A percentile compares a stretch with the other conserved stretches of the same genome.
These are phyloP conservation scores for Sebastes umbrosus DNA, from an alignment of 2,797 vertebrate genomes.

Conservation along the genomic window DNA sequence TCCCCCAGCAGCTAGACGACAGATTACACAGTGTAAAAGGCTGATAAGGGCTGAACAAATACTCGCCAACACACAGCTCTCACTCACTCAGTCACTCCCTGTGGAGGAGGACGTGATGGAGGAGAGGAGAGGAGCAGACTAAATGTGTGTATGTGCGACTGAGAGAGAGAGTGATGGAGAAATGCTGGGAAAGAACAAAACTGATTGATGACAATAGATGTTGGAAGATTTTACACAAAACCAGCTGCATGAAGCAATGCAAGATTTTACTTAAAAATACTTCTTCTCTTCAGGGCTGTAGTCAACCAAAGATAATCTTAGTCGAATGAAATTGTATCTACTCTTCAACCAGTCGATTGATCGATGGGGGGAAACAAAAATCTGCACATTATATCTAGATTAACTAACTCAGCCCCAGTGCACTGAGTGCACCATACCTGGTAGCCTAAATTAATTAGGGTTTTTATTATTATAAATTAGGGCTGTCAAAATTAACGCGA, in stretches of 20 bases:
- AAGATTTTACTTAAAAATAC: not conserved
- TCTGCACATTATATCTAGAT: too few relatives aligned
- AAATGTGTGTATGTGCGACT: not conserved
- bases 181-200: not conserved
- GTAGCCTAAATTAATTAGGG: too few relatives aligned
- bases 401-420: rapidly evolving
- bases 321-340: too few relatives aligned
- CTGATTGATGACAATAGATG: slow-evolving; percentile 18
- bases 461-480: too few relatives aligned
- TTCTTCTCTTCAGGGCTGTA: not conserved
- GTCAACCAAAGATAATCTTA: not conserved
- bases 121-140: not conserved
- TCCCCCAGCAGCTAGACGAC: not conserved
- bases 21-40: slow-evolving; percentile 8
- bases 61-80: slow-evolving; percentile 22
- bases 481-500: too few relatives aligned
- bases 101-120: not conserved
- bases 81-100: not conserved
- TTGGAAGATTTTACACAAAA: slow-evolving; percentile 18
- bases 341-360: too few relatives aligned
- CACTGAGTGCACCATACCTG: too few relatives aligned
- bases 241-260: slow-evolving; percentile 12
- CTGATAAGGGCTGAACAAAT: slow-evolving; percentile 56
- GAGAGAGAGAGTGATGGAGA: not conserved
- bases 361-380: too few relatives aligned